Percentiles rank a stretch among this genome's conserved stretches.
Conservation (phyloP, 2,113 vertebrate species). For the Ceuthmochares aereus region DNA sequence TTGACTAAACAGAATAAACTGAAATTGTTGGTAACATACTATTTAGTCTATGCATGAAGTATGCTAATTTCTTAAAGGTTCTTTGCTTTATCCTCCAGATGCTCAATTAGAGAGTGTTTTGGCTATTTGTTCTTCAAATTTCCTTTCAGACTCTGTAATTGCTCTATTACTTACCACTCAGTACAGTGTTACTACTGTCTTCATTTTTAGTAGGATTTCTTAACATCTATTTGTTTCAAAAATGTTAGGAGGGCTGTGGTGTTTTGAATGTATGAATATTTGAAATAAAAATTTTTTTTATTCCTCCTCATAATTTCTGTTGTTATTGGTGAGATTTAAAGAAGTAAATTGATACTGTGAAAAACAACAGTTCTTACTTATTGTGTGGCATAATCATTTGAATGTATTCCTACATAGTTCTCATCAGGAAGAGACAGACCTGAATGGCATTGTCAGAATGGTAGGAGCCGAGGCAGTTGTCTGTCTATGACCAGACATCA, state of each 20-base stretch:
- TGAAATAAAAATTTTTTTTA: background rate
- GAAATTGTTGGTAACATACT: background rate
- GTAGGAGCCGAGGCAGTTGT: background rate
- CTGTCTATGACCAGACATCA: background rate
- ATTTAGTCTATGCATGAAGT: background rate
- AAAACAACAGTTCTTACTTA: background rate
- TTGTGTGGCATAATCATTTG: background rate
- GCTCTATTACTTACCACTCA: background rate
- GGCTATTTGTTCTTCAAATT: background rate
- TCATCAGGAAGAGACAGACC: background rate
- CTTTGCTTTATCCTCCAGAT: background rate
- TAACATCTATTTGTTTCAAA: background rate
- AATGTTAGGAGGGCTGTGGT: background rate
- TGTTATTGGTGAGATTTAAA: background rate
- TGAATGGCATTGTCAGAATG: background rate
- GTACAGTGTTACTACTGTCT: background rate
- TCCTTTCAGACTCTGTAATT: background rate
- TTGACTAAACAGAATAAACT: background rate
- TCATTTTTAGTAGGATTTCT: background rate
- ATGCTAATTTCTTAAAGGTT: background rate
- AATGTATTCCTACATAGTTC: background rate
- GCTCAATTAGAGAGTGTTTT: background rate
- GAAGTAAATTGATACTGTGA: background rate
- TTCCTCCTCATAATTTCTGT: background rate
- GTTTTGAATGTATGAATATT: background rate